Evolutionary conservation across 2,797 vertebrate species (phyloP).

Genomic region (Pelodytes ibericus): DNA sequence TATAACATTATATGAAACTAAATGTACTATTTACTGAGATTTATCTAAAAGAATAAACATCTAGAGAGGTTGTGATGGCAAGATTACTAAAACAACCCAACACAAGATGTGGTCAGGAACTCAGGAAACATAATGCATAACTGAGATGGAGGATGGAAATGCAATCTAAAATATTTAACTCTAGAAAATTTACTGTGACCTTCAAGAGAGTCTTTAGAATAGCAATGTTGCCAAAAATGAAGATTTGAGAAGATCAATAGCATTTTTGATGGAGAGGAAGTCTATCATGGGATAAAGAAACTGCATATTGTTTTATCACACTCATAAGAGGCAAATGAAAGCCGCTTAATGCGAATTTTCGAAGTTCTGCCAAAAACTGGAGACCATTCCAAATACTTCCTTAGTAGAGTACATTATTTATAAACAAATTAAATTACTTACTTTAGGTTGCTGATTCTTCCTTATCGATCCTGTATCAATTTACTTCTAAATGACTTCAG

Average conservation of each 20-base stretch:
- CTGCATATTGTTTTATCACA: neutral
- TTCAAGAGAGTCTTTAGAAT: constrained; percentile 8
- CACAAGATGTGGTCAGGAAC: too few relatives aligned
- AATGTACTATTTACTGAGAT: too few relatives aligned
- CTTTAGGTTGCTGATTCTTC: neutral
- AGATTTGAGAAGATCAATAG: constrained; percentile 4
- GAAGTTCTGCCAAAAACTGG: neutral
- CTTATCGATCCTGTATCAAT: neutral
- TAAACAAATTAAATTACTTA: neutral
- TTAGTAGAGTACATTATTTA: constrained; percentile 10
- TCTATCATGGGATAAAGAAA: neutral
- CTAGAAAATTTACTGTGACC: neutral
- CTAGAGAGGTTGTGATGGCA: too few relatives aligned
- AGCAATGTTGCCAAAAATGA: neutral
- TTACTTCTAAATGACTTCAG: neutral
- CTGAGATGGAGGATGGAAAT: too few relatives aligned
- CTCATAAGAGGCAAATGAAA: neutral
- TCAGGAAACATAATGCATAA: too few relatives aligned
- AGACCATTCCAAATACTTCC: neutral
- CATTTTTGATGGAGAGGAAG: too few relatives aligned
- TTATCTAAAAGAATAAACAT: too few relatives aligned
- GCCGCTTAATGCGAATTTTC: neutral
- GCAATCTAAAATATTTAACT: too few relatives aligned
- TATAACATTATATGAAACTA: too few relatives aligned
- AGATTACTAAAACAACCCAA: too few relatives aligned